Conservation (phyloP, 2,888 invertebrate species). For the Priocnemis perturbator region DNA sequence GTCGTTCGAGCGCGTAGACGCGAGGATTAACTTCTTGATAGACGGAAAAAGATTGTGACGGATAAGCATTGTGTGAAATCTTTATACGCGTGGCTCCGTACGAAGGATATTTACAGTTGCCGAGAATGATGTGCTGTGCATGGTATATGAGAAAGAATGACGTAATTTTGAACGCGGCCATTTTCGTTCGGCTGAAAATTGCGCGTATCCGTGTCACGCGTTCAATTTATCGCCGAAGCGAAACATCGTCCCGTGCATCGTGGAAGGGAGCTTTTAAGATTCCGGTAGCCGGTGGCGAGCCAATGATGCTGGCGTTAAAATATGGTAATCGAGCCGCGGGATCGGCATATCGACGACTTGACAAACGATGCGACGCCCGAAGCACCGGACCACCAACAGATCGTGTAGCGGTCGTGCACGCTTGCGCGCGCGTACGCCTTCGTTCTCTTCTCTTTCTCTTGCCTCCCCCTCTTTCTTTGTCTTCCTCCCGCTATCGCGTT, state of each 20-base stretch:
- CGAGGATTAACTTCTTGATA: no score
- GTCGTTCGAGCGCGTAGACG: neutral
- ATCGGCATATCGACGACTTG: conserved; percentile 75
- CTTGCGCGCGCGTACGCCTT: conserved; percentile 49
- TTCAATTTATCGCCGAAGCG: no score
- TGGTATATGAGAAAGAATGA: no score
- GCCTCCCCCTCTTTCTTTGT: conserved; percentile 5
- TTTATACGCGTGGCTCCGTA: no score
- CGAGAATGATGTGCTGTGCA: no score
- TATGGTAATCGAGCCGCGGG: conserved; percentile 73
- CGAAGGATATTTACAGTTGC: no score
- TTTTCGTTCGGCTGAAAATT: no score
- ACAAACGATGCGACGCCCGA: conserved; percentile 73
- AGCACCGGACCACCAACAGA: conserved; percentile 73
- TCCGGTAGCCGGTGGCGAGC: conserved; percentile 71
- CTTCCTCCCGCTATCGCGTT: conserved; percentile 45
- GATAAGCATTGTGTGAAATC: no score
- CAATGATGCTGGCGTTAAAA: conserved; percentile 74
- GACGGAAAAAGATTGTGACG: no score
- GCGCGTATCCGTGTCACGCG: no score
- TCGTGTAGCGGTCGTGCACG: conserved; percentile 49
- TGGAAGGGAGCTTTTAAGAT: conserved; percentile 61
- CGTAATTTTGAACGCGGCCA: no score
- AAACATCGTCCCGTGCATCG: neutral
- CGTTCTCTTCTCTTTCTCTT: conserved; percentile 18